Percentiles rank a stretch among this genome's conserved stretches.
Evolutionary conservation across 2,888 invertebrate species (phyloP).

Genomic region (Tachina grossa): DNA sequence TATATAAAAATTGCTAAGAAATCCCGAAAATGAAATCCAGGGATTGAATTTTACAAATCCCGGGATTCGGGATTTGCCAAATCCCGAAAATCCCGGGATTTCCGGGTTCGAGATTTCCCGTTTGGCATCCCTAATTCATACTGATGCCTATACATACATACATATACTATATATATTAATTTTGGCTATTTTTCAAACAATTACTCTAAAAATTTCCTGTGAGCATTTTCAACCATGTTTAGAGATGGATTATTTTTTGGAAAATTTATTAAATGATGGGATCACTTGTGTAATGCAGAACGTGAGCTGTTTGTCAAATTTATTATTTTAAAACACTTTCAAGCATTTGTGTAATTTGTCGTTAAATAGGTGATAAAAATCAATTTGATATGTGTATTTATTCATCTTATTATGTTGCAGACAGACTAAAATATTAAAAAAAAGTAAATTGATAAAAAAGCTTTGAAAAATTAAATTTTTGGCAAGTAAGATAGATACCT

Average conservation of each 20-base stretch:
- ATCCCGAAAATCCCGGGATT: too few relatives aligned
- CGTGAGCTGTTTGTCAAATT: slow-evolving; percentile 61
- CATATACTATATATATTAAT: slow-evolving; percentile 55
- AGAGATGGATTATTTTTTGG: slow-evolving; percentile 69
- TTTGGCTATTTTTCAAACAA: slow-evolving; percentile 70
- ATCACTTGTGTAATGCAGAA: slow-evolving; percentile 63
- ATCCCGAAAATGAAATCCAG: too few relatives aligned
- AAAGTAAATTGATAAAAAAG: slow-evolving; percentile 1
- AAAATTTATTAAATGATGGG: slow-evolving; percentile 70
- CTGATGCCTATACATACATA: background rate
- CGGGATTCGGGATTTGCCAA: too few relatives aligned
- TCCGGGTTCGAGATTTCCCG: too few relatives aligned
- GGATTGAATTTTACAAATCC: too few relatives aligned
- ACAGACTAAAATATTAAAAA: background rate
- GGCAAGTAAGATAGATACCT: background rate
- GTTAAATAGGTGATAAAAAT: slow-evolving; percentile 61
- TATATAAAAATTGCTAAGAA: too few relatives aligned
- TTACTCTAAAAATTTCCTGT: slow-evolving; percentile 71
- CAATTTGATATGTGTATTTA: slow-evolving; percentile 38
- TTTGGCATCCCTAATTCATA: too few relatives aligned
- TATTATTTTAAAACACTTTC: slow-evolving; percentile 52
- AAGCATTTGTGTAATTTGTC: slow-evolving; percentile 46
- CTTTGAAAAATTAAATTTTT: background rate
- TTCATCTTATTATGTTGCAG: background rate
- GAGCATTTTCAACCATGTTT: slow-evolving; percentile 67